Evolutionary conservation across 2,113 vertebrate species (phyloP).

Genomic region (Acanthisitta chloris): DNA sequence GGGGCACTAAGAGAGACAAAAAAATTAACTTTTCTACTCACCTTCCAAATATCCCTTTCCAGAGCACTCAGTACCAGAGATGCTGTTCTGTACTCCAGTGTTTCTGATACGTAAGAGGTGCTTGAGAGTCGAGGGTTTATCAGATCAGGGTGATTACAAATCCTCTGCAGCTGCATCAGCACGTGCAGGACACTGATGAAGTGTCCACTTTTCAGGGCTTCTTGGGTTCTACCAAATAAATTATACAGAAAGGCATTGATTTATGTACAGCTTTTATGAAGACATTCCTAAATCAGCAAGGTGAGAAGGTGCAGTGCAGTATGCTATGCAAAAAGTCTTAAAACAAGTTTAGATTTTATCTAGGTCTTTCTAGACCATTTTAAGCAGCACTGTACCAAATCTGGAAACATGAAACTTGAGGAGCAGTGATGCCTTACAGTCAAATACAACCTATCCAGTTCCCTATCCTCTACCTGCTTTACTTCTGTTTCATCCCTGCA

Average conservation of each 20-base stretch:
- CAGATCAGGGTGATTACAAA: slow-evolving; percentile 92
- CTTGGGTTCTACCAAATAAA: slow-evolving; percentile 78
- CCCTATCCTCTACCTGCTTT: not conserved
- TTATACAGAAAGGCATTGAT: not conserved
- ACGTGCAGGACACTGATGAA: slow-evolving; percentile 92
- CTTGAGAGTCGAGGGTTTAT: slow-evolving; percentile 79
- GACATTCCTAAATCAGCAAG: not conserved
- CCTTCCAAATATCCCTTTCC: slow-evolving; percentile 79
- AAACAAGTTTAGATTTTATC: not conserved
- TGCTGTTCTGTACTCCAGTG: slow-evolving; percentile 78
- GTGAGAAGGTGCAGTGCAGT: not conserved
- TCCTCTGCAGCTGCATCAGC: slow-evolving; percentile 88
- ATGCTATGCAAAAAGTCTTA: not conserved
- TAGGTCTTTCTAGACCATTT: not conserved
- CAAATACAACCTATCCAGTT: not conserved
- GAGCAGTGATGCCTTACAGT: not conserved
- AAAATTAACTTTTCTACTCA: slow-evolving; percentile 28
- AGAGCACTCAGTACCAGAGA: slow-evolving; percentile 84
- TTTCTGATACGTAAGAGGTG: slow-evolving; percentile 78
- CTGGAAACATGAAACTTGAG: not conserved
- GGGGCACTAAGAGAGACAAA: not conserved
- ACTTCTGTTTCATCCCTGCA: not conserved
- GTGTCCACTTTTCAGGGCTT: slow-evolving; percentile 89
- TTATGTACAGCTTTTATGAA: not conserved
- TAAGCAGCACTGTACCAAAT: not conserved